These are phyloP conservation scores for Buphagus erythrorhynchus DNA, from an alignment of 2,797 vertebrate species.

Conservation along the genomic window DNA sequence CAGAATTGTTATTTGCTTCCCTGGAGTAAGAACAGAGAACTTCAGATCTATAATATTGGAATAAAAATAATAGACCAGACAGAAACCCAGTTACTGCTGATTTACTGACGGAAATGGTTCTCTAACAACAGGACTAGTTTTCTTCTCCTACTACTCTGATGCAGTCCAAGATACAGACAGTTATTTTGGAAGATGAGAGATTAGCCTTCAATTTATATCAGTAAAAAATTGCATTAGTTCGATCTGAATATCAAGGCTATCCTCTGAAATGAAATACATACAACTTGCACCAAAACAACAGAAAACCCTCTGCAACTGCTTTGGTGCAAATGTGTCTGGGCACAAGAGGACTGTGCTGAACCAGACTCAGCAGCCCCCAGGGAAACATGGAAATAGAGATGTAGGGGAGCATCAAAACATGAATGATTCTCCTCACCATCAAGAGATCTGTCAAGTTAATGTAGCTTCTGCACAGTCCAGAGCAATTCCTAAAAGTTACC, in stretches of 20 bases:
- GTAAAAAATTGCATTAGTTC: not conserved
- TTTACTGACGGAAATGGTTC: not conserved
- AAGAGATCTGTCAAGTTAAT: not conserved
- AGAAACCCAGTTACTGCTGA: not conserved
- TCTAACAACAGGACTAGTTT: not conserved
- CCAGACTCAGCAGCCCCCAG: not conserved
- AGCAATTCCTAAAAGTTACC: not conserved
- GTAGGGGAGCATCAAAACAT: not conserved
- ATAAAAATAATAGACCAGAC: not conserved
- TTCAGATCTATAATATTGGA: not conserved
- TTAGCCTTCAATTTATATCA: not conserved
- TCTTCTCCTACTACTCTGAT: not conserved
- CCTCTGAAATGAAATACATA: not conserved
- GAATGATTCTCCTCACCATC: rapidly evolving
- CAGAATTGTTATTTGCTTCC: not conserved
- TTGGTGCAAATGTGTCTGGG: not conserved
- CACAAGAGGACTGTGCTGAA: not conserved
- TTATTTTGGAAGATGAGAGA: not conserved
- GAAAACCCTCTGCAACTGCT: not conserved
- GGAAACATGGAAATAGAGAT: not conserved
- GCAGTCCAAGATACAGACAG: not conserved
- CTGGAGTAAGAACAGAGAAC: not conserved
- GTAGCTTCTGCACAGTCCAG: not conserved
- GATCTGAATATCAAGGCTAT: not conserved
- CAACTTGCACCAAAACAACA: not conserved